Evolutionary conservation across 2,113 vertebrate genomes (phyloP).

Genomic region (Noctilio leporinus): DNA sequence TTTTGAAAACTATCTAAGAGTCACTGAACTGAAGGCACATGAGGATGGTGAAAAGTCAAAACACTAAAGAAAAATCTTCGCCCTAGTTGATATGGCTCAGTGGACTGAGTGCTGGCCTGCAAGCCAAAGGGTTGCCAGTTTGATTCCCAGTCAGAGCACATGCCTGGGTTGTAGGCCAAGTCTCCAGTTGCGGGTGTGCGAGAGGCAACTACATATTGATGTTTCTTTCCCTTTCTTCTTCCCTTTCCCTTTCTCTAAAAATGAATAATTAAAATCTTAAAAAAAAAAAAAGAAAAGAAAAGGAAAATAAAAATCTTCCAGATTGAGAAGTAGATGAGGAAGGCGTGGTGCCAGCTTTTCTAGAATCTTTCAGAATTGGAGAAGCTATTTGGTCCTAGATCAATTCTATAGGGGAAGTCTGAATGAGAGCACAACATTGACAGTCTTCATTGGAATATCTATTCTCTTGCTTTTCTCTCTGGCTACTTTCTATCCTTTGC

Average conservation of each 20-base stretch:
- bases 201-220: too few species aligned
- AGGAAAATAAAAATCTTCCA: not conserved
- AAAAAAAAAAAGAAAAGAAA: not conserved
- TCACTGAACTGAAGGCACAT: not conserved
- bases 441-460: not conserved
- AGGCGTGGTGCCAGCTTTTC: not conserved
- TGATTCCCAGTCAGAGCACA: too few species aligned
- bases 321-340: not conserved
- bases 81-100: too few species aligned
- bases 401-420: not conserved
- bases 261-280: too few species aligned
- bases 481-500: not conserved
- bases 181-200: too few species aligned
- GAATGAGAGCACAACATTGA: not conserved
- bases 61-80: not conserved
- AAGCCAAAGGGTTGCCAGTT: too few species aligned
- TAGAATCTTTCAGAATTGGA: not conserved
- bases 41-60: not conserved
- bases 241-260: too few species aligned
- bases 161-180: too few species aligned
- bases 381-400: not conserved
- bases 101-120: too few species aligned
- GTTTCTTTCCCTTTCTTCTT: too few species aligned
- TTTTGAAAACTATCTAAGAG: not conserved
- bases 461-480: not conserved